Evolutionary conservation across 2,888 invertebrate species (phyloP).

Genomic region (Hecatera dysodea): DNA sequence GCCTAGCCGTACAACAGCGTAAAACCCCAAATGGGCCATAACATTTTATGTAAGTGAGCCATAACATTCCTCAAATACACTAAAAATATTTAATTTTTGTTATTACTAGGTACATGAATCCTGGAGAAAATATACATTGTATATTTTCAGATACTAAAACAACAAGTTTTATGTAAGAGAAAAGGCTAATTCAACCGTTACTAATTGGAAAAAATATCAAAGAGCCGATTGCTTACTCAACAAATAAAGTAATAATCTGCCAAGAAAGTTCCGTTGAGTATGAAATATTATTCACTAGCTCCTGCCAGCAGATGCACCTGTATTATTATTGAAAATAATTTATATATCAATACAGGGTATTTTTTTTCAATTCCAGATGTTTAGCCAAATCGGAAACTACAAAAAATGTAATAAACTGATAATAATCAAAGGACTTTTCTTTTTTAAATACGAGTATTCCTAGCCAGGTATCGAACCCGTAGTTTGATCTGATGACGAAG

Average conservation of each 20-base stretch:
- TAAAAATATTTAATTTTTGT: not conserved
- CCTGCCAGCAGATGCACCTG: no score
- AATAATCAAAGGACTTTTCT: no score
- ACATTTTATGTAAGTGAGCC: not conserved
- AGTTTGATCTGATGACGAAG: no score
- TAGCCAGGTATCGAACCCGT: no score
- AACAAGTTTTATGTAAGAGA: not conserved
- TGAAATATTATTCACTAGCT: not conserved
- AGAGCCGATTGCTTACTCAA: not conserved
- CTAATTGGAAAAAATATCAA: conserved; percentile 23
- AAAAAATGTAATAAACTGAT: no score
- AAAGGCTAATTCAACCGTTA: conserved; percentile 3
- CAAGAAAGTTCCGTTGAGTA: not conserved
- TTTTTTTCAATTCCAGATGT: no score
- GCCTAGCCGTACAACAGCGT: not conserved
- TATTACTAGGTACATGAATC: not conserved
- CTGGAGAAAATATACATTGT: not conserved
- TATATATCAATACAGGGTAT: no score
- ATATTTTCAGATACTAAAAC: not conserved
- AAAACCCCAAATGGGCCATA: not conserved
- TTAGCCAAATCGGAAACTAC: no score
- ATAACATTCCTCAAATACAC: conserved; percentile 1
- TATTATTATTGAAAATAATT: no score
- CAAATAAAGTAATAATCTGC: not conserved
- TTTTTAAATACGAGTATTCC: no score